Evolutionary conservation across 2,113 vertebrate genomes (phyloP), one percentile per base, ranked within the genome.

Genomic region (Acanthochromis polyacanthus): DNA sequence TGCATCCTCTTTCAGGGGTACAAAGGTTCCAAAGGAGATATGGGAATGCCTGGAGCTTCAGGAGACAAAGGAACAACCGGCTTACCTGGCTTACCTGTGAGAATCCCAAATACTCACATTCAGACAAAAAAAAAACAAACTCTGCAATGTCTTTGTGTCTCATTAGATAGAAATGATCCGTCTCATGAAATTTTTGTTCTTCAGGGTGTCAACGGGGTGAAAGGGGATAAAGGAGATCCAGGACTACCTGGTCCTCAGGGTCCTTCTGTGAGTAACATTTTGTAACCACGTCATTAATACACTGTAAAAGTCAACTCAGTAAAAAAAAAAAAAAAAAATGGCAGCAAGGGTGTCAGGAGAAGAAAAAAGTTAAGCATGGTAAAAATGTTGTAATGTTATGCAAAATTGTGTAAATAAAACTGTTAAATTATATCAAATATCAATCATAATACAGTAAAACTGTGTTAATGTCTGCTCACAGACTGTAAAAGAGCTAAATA

Each of bases 11-110:
- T 4, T 75, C 72, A 99, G 98, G 98, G 98, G 66, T 96, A 95
- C 84, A 98, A 97, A 94, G 98, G 98, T 40, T 98, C 97, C 40
- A 99, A 98, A 84, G 98, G 98, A 67, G 97, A 99, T 82, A 87
- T 93, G 85, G 98, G 98, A 73, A 97, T 97, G 86, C 92, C 96
- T 14, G 98, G 98, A 62, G 93, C 93, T 30, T 92, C 96, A 58
- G 98, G 98, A 70, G 97, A 99, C 69, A 99, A 98, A 86, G 98
- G 98, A 88, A 84, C 94, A 72, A 96, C 97, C 28, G 98, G 98
- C 77, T 94, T 99, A 71, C 96, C 97, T 46, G 98, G 98, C 1
- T 89, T 98, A 71, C 97, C 97, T 78, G 98, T 99, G 94, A 94
- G 96, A 95, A 79, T 72, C 30, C 17, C 4, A 16, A 0, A 19